phyloP scores from a whole-genome alignment of 2,888 invertebrate genomes.

The Chrysolina oricalcia region DNA sequence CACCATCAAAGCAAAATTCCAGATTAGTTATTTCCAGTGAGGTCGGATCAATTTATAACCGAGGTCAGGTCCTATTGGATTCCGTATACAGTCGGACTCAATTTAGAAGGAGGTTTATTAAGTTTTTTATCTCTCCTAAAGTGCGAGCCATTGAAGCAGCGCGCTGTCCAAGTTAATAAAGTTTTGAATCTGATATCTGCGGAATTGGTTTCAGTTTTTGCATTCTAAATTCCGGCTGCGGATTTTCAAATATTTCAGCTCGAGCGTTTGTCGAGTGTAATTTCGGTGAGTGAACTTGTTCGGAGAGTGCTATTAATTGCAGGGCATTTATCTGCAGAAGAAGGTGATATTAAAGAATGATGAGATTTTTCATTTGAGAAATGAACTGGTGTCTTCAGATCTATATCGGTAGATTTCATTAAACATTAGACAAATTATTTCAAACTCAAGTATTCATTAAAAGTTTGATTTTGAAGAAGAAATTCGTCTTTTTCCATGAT shows the following conservation, averaged over 20 bases:
- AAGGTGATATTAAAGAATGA: too few relatives aligned
- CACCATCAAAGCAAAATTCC: slow-evolving; percentile 4
- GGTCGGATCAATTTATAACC: slow-evolving; percentile 14
- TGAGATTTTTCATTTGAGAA: too few relatives aligned
- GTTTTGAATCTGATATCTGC: slow-evolving; percentile 55
- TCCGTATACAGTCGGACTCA: slow-evolving; percentile 29
- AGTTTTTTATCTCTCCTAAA: slow-evolving; percentile 34
- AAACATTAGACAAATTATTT: too few relatives aligned
- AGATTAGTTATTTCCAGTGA: slow-evolving; percentile 16
- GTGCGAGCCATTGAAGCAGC: slow-evolving; percentile 44
- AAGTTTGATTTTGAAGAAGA: too few relatives aligned
- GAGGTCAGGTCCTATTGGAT: slow-evolving; percentile 18
- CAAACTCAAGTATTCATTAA: too few relatives aligned
- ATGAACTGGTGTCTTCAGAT: too few relatives aligned
- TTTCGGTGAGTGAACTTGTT: not conserved
- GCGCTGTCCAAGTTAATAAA: slow-evolving; percentile 52
- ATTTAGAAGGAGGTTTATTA: slow-evolving; percentile 38
- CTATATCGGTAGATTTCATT: too few relatives aligned
- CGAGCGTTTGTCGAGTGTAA: slow-evolving; percentile 12
- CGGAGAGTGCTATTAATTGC: not conserved
- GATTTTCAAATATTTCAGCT: not conserved
- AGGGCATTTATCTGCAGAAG: not conserved
- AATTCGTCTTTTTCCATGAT: too few relatives aligned
- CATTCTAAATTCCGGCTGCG: not conserved
- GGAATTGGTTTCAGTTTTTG: slow-evolving; percentile 55